Conservation (phyloP, 92 coral and sea anemone genomes). For the Palythoa grandis region DNA sequence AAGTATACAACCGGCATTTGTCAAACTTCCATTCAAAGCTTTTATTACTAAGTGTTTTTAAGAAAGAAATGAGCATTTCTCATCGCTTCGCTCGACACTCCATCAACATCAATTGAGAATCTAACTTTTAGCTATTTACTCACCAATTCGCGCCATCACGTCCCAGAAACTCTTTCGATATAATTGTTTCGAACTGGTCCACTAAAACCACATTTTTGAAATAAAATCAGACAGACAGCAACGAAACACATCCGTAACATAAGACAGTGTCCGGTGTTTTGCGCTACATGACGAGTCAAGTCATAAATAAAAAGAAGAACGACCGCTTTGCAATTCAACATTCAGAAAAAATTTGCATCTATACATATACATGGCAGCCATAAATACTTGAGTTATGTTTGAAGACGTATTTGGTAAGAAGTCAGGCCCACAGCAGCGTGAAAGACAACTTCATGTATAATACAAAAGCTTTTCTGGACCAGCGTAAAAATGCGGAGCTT, state of each 20-base stretch:
- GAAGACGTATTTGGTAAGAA: conserved; percentile 72
- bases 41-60: not conserved
- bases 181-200: conserved; percentile 12
- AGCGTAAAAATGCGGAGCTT: not conserved
- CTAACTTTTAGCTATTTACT: conserved; percentile 39
- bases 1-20: not conserved
- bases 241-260: conserved; percentile 24
- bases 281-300: conserved; percentile 50
- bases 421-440: conserved; percentile 45
- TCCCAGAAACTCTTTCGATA: conserved; percentile 1
- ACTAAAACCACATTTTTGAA: not conserved
- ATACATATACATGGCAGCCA: conserved; percentile 98
- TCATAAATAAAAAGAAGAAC: conserved; percentile 66
- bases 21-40: not conserved
- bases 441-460: conserved; percentile 26
- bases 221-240: not conserved
- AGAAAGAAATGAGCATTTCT: not conserved
- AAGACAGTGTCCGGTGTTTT: conserved; percentile 38
- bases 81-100: conserved; percentile 27
- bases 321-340: conserved; percentile 98
- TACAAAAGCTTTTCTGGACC: conserved; percentile 12
- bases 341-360: conserved; percentile 95
- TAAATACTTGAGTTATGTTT: conserved; percentile 86
- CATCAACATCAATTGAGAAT: conserved; percentile 30
- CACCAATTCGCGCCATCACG: conserved; percentile 42